Conservation (phyloP, 2,888 invertebrate species). For the Brachypterus glaber region DNA sequence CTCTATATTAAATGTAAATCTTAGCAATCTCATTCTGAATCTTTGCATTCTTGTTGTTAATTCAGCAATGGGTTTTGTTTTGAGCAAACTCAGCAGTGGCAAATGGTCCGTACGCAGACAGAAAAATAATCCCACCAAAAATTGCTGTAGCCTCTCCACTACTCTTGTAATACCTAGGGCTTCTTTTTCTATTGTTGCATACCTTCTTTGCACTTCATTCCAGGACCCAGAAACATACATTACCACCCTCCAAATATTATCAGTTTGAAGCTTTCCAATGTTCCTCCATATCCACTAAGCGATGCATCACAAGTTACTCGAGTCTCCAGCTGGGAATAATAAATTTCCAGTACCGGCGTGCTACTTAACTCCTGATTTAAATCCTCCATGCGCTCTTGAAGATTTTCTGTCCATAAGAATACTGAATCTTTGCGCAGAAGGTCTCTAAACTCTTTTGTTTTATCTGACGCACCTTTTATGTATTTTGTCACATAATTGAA, state of each 20-base stretch:
- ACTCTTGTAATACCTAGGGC: constrained; percentile 30
- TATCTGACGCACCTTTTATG: constrained; percentile 19
- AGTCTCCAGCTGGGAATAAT: constrained; percentile 20
- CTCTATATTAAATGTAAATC: constrained; percentile 2
- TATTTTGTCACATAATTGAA: constrained; percentile 22
- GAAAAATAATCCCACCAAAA: constrained; percentile 17
- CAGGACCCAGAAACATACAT: constrained; percentile 31
- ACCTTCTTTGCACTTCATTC: constrained; percentile 27
- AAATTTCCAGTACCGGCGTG: constrained; percentile 27
- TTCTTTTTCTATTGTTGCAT: constrained; percentile 35
- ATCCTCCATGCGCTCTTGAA: no score
- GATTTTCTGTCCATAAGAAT: constrained; percentile 19
- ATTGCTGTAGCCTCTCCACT: constrained; percentile 29
- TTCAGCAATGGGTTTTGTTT: constrained; percentile 30
- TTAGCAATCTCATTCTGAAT: constrained; percentile 24
- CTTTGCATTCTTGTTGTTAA: constrained; percentile 33
- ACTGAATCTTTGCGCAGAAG: constrained; percentile 12
- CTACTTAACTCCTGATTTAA: constrained; percentile 24
- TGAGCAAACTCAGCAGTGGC: constrained; percentile 30
- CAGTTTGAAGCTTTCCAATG: constrained; percentile 19
- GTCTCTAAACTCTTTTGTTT: constrained; percentile 19
- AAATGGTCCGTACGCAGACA: constrained; percentile 34
- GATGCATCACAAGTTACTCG: constrained; percentile 24
- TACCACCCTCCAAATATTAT: constrained; percentile 21
- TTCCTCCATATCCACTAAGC: constrained; percentile 17